phyloP scores from a whole-genome alignment of 2,113 vertebrate species.

The Malurus elegans region DNA sequence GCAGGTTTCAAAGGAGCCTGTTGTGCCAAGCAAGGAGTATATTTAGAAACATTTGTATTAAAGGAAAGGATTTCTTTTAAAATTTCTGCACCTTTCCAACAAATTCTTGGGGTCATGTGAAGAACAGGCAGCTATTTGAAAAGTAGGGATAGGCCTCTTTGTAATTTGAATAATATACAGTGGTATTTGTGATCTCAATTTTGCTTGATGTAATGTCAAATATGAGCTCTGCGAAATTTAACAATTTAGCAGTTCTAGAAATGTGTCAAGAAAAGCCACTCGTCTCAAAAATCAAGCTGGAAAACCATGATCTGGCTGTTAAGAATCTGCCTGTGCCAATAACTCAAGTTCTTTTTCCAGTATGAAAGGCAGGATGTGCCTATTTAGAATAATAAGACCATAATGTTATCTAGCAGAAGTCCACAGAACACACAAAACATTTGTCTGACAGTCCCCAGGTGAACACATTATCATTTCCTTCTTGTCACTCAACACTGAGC shows the following conservation, averaged over 20 bases:
- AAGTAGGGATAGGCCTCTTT: background rate
- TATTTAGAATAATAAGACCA: background rate
- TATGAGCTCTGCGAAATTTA: background rate
- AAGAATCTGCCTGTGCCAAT: background rate
- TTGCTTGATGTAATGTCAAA: background rate
- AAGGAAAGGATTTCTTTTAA: background rate
- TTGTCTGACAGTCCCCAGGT: constrained; percentile 21
- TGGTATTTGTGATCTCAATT: background rate
- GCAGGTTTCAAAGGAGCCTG: background rate
- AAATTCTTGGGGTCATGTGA: background rate
- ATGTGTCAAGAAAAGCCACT: background rate
- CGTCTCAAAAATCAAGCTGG: background rate
- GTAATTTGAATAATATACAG: background rate
- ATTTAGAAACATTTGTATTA: background rate
- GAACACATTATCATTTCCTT: constrained; percentile 17
- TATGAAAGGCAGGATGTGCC: background rate
- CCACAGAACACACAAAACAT: background rate
- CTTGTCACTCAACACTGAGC: constrained; percentile 15
- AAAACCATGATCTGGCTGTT: background rate
- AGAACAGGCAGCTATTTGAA: background rate
- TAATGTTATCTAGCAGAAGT: background rate
- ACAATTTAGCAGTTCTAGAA: background rate
- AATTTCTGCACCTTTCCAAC: background rate
- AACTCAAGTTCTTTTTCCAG: background rate
- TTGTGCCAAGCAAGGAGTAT: background rate